A percentile compares a stretch with the other conserved stretches of the same genome.
These are phyloP conservation scores for Ceryle rudis DNA, from an alignment of 2,797 vertebrate genomes.

Conservation along the genomic window DNA sequence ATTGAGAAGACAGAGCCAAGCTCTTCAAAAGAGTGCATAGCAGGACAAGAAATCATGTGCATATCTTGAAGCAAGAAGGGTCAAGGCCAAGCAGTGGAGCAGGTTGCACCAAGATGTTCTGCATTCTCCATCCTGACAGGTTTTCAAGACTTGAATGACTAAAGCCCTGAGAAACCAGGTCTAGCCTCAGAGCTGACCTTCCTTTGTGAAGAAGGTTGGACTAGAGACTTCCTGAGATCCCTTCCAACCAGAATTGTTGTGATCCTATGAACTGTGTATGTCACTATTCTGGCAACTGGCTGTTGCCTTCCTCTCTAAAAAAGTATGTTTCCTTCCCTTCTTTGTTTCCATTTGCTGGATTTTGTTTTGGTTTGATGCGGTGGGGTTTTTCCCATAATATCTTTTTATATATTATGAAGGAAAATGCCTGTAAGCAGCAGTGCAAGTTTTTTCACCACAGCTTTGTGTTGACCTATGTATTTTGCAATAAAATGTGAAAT, in stretches of 20 bases:
- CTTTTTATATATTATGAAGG: background rate
- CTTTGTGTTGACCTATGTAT: background rate
- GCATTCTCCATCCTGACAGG: background rate
- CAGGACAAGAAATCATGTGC: background rate
- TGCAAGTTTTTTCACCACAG: background rate
- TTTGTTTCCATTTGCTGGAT: background rate
- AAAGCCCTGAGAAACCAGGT: background rate
- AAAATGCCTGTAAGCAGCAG: background rate
- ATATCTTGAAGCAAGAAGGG: background rate
- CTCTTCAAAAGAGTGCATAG: background rate
- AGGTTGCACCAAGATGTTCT: background rate
- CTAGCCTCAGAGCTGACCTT: background rate
- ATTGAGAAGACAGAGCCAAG: background rate
- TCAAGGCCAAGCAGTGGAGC: background rate
- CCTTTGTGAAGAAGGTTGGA: background rate
- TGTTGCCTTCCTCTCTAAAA: background rate
- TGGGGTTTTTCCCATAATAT: background rate
- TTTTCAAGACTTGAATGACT: background rate
- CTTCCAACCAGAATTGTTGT: background rate
- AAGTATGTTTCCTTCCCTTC: background rate
- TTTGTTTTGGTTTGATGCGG: background rate
- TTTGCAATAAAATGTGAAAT: conserved; percentile 28
- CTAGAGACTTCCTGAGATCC: background rate
- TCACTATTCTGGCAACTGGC: background rate
- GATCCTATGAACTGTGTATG: background rate